Percentiles rank a stretch among this genome's conserved stretches.
phyloP scores from a whole-genome alignment of 2,888 invertebrate species.

The Eupithecia subumbrata region DNA sequence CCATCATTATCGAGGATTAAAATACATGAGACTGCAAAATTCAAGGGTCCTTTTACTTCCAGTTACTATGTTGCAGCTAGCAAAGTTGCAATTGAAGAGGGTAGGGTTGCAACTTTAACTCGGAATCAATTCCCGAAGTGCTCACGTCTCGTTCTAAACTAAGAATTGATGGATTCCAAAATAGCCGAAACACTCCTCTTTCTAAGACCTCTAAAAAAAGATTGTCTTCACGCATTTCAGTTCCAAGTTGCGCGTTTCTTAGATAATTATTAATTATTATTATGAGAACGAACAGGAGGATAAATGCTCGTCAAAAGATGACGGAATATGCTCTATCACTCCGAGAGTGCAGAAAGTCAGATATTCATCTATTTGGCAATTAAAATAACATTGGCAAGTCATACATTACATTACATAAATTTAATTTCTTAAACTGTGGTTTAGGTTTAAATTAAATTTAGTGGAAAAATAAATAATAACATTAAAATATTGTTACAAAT shows the following conservation, averaged over 20 bases:
- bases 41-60: constrained; percentile 22
- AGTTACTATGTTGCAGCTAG: constrained; percentile 17
- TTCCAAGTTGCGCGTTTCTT: not conserved
- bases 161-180: constrained; percentile 35
- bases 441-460: no score
- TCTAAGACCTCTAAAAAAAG: constrained; percentile 30
- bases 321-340: not conserved
- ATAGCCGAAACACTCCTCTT: constrained; percentile 28
- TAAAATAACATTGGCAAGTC: no score
- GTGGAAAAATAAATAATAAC: no score
- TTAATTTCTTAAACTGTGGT: no score
- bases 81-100: constrained; percentile 12
- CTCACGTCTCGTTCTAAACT: constrained; percentile 27
- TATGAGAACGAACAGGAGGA: not conserved
- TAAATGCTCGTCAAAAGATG: not conserved
- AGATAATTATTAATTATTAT: no score
- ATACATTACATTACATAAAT: no score
- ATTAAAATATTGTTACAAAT: no score
- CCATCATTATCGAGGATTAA: constrained; percentile 10
- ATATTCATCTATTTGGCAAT: no score
- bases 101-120: constrained; percentile 26
- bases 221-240: not conserved
- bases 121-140: not conserved
- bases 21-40: constrained; percentile 10
- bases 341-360: not conserved